Evolutionary conservation across 2,888 invertebrate genomes (phyloP).

Genomic region (Dusona sp.): DNA sequence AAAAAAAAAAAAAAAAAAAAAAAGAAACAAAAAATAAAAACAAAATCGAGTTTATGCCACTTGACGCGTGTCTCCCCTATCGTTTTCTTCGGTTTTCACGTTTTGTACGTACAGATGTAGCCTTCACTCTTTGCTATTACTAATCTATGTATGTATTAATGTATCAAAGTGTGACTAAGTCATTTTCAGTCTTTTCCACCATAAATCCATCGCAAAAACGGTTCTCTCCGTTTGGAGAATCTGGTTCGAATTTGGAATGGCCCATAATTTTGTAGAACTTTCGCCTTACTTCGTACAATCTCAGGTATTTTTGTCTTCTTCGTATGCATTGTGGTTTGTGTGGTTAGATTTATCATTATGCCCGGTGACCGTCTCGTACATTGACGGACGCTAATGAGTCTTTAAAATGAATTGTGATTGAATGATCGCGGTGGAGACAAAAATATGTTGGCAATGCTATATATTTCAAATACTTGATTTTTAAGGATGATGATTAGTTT

Average conservation of each 20-base stretch:
- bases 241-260: neutral
- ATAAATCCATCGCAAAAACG: slow-evolving; percentile 35
- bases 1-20: no score
- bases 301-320: neutral
- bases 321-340: neutral
- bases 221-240: slow-evolving; percentile 2
- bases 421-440: neutral
- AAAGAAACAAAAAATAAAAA: neutral
- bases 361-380: neutral
- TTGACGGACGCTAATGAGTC: neutral
- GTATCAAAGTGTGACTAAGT: slow-evolving; percentile 23
- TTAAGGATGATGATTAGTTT: no score
- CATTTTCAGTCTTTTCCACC: slow-evolving; percentile 29
- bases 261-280: neutral
- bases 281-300: neutral
- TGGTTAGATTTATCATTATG: neutral
- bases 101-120: slow-evolving; percentile 5
- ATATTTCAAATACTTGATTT: neutral
- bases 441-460: neutral
- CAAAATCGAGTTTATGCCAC: slow-evolving; percentile 31
- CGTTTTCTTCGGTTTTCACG: slow-evolving; percentile 8
- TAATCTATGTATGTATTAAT: neutral
- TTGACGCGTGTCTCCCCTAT: slow-evolving; percentile 53
- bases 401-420: neutral
- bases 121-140: neutral